phyloP scores from a whole-genome alignment of 2,888 invertebrate genomes.

The Hypsopygia costalis region DNA sequence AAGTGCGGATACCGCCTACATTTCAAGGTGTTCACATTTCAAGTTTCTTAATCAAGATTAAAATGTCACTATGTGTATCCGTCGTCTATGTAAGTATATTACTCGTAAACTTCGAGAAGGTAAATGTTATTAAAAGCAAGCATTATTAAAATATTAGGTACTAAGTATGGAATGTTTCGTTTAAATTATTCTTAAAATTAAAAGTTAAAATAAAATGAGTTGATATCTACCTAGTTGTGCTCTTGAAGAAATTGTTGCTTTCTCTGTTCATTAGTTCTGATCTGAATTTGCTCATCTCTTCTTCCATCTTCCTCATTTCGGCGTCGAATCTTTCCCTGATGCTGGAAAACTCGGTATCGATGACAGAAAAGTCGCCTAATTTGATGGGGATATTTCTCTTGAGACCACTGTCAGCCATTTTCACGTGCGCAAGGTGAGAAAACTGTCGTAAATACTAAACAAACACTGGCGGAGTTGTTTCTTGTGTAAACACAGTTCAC shows the following conservation, averaged over 20 bases:
- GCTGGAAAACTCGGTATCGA: conserved; percentile 97
- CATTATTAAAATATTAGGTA: too few relatives aligned
- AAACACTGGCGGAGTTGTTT: conserved; percentile 66
- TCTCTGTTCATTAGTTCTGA: conserved; percentile 96
- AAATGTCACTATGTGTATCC: too few relatives aligned
- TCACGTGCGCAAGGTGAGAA: conserved; percentile 48
- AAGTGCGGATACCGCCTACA: conserved; percentile 16
- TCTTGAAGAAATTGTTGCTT: conserved; percentile 94
- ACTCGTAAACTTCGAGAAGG: too few relatives aligned
- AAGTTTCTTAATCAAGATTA: background rate
- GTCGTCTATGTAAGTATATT: background rate
- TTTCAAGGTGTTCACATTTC: conserved; percentile 4
- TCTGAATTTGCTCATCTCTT: conserved; percentile 97
- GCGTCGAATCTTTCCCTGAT: conserved; percentile 97
- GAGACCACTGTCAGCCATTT: conserved; percentile 91
- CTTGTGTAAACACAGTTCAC: conserved; percentile 72
- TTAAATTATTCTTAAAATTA: conserved; percentile 10
- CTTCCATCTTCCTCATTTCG: conserved; percentile 99
- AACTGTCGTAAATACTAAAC: conserved; percentile 72
- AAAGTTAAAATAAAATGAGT: conserved; percentile 4
- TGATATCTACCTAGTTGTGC: conserved; percentile 88
- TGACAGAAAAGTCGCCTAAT: conserved; percentile 96
- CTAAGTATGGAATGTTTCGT: too few relatives aligned
- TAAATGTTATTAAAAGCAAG: too few relatives aligned
- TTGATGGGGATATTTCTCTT: conserved; percentile 96